Evolutionary conservation across 1,140 invertebrate genomes (phyloP).

Genomic region (Heliothis subflexa): DNA sequence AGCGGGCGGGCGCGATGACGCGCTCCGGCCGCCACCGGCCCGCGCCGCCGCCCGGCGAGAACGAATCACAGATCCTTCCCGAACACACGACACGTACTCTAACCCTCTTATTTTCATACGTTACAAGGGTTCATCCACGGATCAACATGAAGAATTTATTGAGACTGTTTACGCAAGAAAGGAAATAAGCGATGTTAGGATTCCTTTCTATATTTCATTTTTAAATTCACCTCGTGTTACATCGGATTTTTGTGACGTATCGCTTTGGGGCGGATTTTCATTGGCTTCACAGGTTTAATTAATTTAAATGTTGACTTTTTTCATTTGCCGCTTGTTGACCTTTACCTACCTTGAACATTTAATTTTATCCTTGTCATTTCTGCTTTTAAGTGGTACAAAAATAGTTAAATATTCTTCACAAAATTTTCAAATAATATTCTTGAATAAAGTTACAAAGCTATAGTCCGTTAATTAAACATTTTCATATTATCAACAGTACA

Average conservation of each 20-base stretch:
- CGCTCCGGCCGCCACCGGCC: not conserved
- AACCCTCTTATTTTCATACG: slow-evolving; percentile 69
- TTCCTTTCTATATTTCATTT: slow-evolving; percentile 47
- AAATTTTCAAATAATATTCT: too few relatives aligned
- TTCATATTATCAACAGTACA: not conserved
- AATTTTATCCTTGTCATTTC: not conserved
- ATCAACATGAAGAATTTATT: slow-evolving; percentile 75
- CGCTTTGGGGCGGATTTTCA: not conserved
- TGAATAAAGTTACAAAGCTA: not conserved
- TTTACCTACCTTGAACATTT: not conserved
- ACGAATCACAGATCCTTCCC: slow-evolving; percentile 62
- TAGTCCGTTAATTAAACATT: not conserved
- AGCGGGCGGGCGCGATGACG: slow-evolving; percentile 28
- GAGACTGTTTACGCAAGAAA: slow-evolving; percentile 65
- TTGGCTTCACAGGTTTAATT: slow-evolving; percentile 15
- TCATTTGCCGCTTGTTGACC: not conserved
- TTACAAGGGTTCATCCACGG: slow-evolving; percentile 68
- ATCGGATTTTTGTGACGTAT: not conserved
- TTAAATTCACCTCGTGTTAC: slow-evolving; percentile 32
- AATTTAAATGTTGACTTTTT: not conserved
- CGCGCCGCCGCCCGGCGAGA: slow-evolving; percentile 32
- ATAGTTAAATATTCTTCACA: not conserved
- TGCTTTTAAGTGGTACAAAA: not conserved
- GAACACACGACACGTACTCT: slow-evolving; percentile 55
- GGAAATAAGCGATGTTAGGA: slow-evolving; percentile 57